Conservation (phyloP, 2,113 vertebrate genomes). For the Origma solitaria region DNA sequence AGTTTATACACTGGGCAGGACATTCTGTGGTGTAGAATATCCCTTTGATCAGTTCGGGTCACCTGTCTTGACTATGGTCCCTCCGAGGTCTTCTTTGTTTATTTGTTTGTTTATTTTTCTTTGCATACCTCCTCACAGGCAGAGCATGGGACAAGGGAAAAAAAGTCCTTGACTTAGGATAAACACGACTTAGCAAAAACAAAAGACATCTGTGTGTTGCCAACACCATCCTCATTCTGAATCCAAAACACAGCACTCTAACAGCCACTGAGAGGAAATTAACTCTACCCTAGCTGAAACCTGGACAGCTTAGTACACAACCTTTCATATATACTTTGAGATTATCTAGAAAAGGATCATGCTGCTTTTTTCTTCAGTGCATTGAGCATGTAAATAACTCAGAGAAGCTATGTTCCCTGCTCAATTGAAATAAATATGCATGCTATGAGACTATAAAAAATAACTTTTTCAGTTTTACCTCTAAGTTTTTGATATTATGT, state of each 20-base stretch:
- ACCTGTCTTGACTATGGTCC: too few relatives aligned
- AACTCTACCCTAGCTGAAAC: neutral
- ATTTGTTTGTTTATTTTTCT: too few relatives aligned
- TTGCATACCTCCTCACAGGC: too few relatives aligned
- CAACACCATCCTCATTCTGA: too few relatives aligned
- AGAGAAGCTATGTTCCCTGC: neutral
- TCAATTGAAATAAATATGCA: neutral
- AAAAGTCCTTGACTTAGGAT: too few relatives aligned
- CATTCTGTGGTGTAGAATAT: too few relatives aligned
- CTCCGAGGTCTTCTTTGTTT: too few relatives aligned
- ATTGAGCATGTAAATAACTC: neutral
- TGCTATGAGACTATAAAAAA: neutral
- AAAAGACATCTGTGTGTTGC: too few relatives aligned
- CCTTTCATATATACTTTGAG: neutral
- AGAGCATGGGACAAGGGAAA: too few relatives aligned
- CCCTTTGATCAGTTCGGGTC: too few relatives aligned
- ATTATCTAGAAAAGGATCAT: neutral
- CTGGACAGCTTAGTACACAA: neutral
- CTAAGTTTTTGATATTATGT: neutral
- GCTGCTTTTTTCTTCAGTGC: neutral
- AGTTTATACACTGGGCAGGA: too few relatives aligned
- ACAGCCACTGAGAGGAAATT: neutral
- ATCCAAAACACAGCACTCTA: neutral
- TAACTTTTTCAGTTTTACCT: neutral
- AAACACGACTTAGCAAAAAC: too few relatives aligned